These are phyloP conservation scores for Calidris pygmaea DNA, from an alignment of 2,113 vertebrate species.

Conservation along the genomic window DNA sequence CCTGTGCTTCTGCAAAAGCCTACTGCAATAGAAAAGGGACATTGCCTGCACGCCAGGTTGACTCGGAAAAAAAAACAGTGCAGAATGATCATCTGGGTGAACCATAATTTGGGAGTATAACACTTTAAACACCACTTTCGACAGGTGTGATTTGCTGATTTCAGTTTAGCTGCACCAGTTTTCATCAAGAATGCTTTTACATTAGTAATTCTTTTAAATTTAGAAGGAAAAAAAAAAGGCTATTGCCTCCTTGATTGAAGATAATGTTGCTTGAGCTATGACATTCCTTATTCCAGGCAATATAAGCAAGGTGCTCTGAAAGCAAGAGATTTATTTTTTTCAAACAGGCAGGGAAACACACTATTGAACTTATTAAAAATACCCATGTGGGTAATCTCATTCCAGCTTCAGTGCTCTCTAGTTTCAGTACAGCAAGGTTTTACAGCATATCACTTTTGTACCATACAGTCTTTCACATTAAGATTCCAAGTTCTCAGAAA, in stretches of 20 bases:
- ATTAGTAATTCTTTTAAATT: neutral
- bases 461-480: neutral
- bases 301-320: neutral
- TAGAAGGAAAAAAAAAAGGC: neutral
- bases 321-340: slow-evolving; percentile 40
- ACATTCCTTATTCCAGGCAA: slow-evolving; percentile 4
- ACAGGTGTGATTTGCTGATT: neutral
- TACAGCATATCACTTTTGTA: neutral
- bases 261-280: neutral
- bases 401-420: neutral
- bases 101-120: neutral
- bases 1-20: neutral
- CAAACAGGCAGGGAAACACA: neutral
- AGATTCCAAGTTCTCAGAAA: neutral
- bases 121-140: neutral
- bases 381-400: neutral
- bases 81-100: neutral
- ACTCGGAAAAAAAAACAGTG: neutral
- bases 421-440: neutral
- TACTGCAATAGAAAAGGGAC: neutral
- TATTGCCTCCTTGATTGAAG: neutral
- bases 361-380: slow-evolving; percentile 50
- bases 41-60: accelerated
- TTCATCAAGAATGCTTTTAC: neutral
- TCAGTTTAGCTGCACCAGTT: neutral